Base-by-base conservation (phyloP, 1,140 invertebrate genomes). In the Paracyclopina nana region DNA sequence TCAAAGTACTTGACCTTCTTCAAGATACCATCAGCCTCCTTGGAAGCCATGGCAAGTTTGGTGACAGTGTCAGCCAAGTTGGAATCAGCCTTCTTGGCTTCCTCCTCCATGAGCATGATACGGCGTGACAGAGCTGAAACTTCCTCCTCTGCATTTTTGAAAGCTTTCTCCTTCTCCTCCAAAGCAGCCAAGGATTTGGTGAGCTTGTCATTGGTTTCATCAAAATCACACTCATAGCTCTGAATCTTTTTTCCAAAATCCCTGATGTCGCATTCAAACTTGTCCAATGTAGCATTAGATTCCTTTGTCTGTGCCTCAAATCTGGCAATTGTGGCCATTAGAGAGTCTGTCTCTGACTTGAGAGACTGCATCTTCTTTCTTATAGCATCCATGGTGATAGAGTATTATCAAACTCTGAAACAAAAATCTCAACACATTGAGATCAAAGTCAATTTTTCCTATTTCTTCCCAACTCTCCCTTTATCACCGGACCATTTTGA, bases 1-100 rank as follows among this genome's bases (percentile, higher is more conserved):
- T 52, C 50, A 45, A 52, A 44, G 27, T 42, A 38, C 26, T 52
- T 52, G 18, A 52, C 50, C 16, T 44, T 27, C 25, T 52, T 52
- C 12, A 52, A 27, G 25, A 52, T 44, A 18, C 24, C 34, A 29
- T 52, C 50, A 16, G 50, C 50, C 20, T 52, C 50, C 34, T 44
- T 52, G 50, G 50, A 52, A 18, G 38, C 25, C 16, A 22, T 16
- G 40, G 50, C 50, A 16, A 52, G 20, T 27, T 52, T 52, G 38
- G 41, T 52, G 18, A 52, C 50, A 9, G 50, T 52, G 14, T 52
- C 50, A 26, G 50, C 50, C 42, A 52, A 27, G 34, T 14, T 44
- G 18, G 50, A 43, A 6, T 52, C 50, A 18, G 50, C 31, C 22
- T 52, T 52, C 50, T 52, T 52, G 4, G 50, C 38, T 16, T 52